phyloP scores from a whole-genome alignment of 2,888 invertebrate species.

The Apodemia duryi region DNA sequence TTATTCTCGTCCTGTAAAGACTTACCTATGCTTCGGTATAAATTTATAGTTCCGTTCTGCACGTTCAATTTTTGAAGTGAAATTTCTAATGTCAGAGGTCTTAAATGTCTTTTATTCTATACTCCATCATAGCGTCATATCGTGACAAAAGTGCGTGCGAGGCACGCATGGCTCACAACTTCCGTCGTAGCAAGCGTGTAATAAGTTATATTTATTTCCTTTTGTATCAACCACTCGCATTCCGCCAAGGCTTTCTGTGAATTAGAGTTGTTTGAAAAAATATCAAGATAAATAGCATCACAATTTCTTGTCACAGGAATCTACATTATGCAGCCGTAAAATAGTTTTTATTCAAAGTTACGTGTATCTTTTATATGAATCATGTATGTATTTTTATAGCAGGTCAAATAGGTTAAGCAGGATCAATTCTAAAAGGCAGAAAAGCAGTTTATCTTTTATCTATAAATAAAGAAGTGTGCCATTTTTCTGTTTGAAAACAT shows the following conservation, averaged over 20 bases:
- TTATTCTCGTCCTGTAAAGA: too few species aligned
- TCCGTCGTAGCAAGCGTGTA: slow-evolving; percentile 8
- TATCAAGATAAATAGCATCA: background rate
- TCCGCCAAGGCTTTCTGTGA: background rate
- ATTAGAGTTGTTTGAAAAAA: background rate
- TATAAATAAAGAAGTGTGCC: too few species aligned
- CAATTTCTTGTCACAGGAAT: slow-evolving; percentile 3
- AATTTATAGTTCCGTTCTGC: too few species aligned
- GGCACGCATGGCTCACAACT: slow-evolving; percentile 6
- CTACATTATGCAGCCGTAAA: background rate
- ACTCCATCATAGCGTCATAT: background rate
- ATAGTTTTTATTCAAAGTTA: background rate
- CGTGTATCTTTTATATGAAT: background rate
- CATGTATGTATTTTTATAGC: background rate
- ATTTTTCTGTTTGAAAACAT: too few species aligned
- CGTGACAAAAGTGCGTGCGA: slow-evolving; percentile 7
- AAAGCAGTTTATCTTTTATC: too few species aligned
- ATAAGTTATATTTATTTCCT: slow-evolving; percentile 15
- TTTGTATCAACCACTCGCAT: background rate
- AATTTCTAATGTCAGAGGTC: too few species aligned
- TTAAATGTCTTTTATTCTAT: background rate
- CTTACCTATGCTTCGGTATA: too few species aligned
- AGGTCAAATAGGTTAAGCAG: too few species aligned
- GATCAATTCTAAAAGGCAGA: too few species aligned
- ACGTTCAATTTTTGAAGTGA: too few species aligned